Conservation (phyloP, 23 tunicate genomes). For the Trididemnum miniatum region DNA sequence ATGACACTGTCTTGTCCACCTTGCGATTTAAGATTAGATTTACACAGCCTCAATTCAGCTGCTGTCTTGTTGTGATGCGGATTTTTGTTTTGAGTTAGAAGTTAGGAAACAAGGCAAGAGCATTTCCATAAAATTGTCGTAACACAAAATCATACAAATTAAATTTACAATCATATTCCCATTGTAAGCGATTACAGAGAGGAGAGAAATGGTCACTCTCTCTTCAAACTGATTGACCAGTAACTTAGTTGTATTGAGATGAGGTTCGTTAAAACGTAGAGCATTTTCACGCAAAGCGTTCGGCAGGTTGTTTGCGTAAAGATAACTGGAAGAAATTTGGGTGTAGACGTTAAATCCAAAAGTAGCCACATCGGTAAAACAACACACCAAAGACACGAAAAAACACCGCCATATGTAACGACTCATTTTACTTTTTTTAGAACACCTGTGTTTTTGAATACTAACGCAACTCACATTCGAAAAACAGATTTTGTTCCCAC, state of each 20-base stretch:
- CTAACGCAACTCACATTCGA: neutral
- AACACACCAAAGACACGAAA: slow-evolving; percentile 8
- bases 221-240: slow-evolving; percentile 22
- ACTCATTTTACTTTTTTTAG: neutral
- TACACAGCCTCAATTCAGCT: no score
- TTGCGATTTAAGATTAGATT: no score
- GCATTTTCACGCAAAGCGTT: neutral
- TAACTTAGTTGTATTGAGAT: neutral
- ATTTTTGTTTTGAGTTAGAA: no score
- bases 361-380: slow-evolving; percentile 7
- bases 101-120: slow-evolving; percentile 7
- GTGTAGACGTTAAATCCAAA: slow-evolving; percentile 12
- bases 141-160: slow-evolving; percentile 12
- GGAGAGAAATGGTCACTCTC: slow-evolving; percentile 19
- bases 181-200: slow-evolving; percentile 13
- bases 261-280: neutral
- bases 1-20: no score
- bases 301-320: neutral
- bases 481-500: neutral
- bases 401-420: slow-evolving; percentile 20
- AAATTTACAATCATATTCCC: slow-evolving; percentile 22
- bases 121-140: neutral
- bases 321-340: neutral
- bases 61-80: no score
- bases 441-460: neutral